Evolutionary conservation across 2,113 vertebrate species (phyloP).

Genomic region (Rhombomys opimus): DNA sequence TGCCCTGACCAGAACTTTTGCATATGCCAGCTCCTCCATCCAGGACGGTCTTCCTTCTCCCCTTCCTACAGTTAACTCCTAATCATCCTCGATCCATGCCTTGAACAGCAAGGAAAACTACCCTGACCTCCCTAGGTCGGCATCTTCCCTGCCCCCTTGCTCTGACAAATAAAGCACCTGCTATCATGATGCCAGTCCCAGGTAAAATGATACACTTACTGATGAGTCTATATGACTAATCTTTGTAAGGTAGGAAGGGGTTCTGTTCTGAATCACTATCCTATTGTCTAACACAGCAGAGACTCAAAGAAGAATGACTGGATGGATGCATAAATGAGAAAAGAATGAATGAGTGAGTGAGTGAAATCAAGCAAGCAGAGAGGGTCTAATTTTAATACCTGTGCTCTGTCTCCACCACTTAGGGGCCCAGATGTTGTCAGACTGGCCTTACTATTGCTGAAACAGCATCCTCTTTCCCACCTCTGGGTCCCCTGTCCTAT

Average conservation of each 20-base stretch:
- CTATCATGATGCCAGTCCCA: background rate
- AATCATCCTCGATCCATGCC: background rate
- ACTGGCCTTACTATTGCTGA: background rate
- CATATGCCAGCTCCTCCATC: background rate
- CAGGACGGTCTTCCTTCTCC: background rate
- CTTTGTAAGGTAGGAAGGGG: background rate
- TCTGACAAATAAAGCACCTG: background rate
- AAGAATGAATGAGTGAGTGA: background rate
- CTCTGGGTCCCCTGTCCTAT: accelerated
- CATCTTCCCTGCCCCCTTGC: too few species aligned
- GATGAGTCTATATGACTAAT: background rate
- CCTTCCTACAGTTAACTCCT: background rate
- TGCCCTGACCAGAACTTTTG: background rate
- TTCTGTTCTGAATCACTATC: background rate
- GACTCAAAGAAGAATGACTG: background rate
- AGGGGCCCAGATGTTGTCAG: background rate
- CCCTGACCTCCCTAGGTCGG: background rate
- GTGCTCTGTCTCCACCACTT: background rate
- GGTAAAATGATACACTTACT: background rate
- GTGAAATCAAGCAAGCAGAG: background rate
- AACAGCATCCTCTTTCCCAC: background rate
- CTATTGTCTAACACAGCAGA: background rate
- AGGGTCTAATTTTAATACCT: background rate
- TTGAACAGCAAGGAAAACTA: background rate
- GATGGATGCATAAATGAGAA: background rate